Conservation (phyloP, 2,113 vertebrate species). For the Lamprologus callipterus region DNA sequence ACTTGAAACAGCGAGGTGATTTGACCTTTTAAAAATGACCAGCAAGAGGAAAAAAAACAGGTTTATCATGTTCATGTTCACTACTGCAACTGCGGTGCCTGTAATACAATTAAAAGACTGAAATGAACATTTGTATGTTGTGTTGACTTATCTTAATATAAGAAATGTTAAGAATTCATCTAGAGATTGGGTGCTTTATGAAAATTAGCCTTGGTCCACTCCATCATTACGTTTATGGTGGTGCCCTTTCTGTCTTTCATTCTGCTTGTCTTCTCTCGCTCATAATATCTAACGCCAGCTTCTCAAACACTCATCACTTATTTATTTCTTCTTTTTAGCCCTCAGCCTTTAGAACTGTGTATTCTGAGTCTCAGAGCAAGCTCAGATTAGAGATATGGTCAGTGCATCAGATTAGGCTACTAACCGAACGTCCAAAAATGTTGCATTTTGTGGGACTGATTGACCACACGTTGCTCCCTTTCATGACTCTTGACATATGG, state of each 20-base stretch:
- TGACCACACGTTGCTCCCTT: neutral
- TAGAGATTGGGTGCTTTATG: neutral
- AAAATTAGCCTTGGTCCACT: neutral
- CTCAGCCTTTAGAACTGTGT: neutral
- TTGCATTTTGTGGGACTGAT: rapidly evolving
- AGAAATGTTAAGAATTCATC: neutral
- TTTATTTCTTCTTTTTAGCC: neutral
- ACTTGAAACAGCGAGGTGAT: neutral
- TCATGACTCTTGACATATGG: neutral
- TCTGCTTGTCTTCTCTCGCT: neutral
- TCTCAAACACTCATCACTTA: neutral
- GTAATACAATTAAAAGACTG: neutral
- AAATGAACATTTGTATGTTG: neutral
- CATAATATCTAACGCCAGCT: neutral
- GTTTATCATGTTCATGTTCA: neutral
- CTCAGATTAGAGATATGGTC: neutral
- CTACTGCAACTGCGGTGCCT: neutral
- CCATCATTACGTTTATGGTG: neutral
- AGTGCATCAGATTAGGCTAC: neutral
- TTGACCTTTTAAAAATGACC: neutral
- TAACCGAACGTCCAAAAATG: neutral
- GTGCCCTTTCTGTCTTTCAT: neutral
- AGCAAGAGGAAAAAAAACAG: neutral
- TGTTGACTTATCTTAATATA: neutral
- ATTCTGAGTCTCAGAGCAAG: neutral